These are phyloP conservation scores for Centruroides sculpturatus DNA, from an alignment of 1,140 invertebrate genomes.

Conservation along the genomic window DNA sequence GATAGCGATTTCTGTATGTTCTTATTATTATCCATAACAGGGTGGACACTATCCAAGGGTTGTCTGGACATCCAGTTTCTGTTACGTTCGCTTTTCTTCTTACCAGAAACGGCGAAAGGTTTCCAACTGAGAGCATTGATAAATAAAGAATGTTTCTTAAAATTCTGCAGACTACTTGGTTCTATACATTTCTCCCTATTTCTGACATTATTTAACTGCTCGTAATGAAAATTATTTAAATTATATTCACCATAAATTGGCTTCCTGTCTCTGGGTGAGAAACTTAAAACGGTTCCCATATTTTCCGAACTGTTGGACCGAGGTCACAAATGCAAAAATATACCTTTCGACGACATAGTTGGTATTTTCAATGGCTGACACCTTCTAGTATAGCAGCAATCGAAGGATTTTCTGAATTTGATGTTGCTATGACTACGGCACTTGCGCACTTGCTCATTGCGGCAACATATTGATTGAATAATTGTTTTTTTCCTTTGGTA, in stretches of 20 bases:
- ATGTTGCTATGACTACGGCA: too few relatives aligned
- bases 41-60: conserved; percentile 59
- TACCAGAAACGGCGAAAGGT: conserved; percentile 76
- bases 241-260: conserved; percentile 52
- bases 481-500: too few relatives aligned
- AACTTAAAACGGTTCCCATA: conserved; percentile 91
- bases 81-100: conserved; percentile 66
- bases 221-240: conserved; percentile 63
- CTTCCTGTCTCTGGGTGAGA: conserved; percentile 73
- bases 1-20: conserved; percentile 55
- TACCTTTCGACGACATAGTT: too few relatives aligned
- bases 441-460: too few relatives aligned
- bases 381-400: too few relatives aligned
- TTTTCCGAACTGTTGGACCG: too few relatives aligned
- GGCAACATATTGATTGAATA: too few relatives aligned
- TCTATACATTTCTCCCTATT: conserved; percentile 55
- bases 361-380: too few relatives aligned
- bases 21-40: conserved; percentile 56
- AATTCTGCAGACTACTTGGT: conserved; percentile 1
- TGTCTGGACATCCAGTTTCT: conserved; percentile 32
- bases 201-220: conserved; percentile 77
- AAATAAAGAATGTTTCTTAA: conserved; percentile 89
- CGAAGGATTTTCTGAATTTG: too few relatives aligned
- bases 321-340: too few relatives aligned
- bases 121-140: conserved; percentile 94